These are phyloP conservation scores for Lithophane leautieri DNA, from an alignment of 2,888 invertebrate species.

Conservation along the genomic window DNA sequence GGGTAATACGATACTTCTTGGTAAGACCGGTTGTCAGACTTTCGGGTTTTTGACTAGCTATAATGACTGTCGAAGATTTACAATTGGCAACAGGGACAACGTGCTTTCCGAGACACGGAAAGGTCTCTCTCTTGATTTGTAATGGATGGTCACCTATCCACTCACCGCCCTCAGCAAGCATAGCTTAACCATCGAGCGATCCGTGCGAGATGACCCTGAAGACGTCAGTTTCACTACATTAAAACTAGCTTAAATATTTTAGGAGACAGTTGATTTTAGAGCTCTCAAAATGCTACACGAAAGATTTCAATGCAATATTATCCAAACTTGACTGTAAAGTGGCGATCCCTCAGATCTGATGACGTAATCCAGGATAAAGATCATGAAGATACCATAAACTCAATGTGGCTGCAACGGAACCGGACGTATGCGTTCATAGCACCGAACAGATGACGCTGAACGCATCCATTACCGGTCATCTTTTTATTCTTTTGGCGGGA, in stretches of 20 bases:
- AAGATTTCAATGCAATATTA: not conserved
- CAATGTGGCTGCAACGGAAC: conserved; percentile 80
- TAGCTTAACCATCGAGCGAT: no score
- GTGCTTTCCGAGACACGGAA: no score
- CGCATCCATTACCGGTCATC: conserved; percentile 78
- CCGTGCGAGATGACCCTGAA: no score
- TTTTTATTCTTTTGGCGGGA: conserved; percentile 78
- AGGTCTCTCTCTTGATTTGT: no score
- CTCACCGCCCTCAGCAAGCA: no score
- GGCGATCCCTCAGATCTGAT: conserved; percentile 12
- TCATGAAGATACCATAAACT: conserved; percentile 65
- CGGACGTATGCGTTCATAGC: conserved; percentile 73
- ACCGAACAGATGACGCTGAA: conserved; percentile 73
- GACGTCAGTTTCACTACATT: not conserved
- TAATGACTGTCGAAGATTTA: no score
- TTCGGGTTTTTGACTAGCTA: no score
- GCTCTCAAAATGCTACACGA: conserved; percentile 6
- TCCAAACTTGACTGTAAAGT: not conserved
- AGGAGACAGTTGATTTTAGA: not conserved
- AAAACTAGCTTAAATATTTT: not conserved
- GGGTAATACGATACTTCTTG: no score
- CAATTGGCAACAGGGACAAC: no score
- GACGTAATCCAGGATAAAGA: conserved; percentile 40
- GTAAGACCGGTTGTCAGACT: no score
- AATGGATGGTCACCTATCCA: no score